Conservation (phyloP, 2,113 vertebrate species). For the Machaerirhynchus nigripectus region DNA sequence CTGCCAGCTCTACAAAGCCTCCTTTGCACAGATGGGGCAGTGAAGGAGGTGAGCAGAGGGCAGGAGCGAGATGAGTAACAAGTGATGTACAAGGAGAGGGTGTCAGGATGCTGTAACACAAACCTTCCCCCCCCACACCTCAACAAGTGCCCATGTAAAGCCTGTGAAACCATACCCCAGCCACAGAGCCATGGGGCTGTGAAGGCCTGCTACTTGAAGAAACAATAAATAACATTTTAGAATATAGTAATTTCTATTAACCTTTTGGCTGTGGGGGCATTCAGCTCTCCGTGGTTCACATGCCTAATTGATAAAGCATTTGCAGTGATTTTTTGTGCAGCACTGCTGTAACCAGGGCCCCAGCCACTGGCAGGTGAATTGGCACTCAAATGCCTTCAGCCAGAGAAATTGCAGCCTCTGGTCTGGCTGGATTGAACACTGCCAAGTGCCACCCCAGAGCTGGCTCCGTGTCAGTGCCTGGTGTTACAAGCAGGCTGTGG, state of each 20-base stretch:
- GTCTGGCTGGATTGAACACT: not conserved
- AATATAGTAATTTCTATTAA: not conserved
- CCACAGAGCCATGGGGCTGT: not conserved
- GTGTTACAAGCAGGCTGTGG: not conserved
- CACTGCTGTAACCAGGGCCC: not conserved
- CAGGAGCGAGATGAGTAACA: not conserved
- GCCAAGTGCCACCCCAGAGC: not conserved
- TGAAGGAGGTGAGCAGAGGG: constrained; percentile 19
- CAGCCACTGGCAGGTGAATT: not conserved
- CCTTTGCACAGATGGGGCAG: constrained; percentile 54
- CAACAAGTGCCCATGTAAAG: constrained; percentile 38
- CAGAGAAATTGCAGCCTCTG: not conserved
- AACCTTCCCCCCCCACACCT: constrained; percentile 23
- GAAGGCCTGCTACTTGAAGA: constrained; percentile 2
- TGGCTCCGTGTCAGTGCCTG: not conserved
- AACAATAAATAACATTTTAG: constrained; percentile 30
- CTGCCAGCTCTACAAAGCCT: constrained; percentile 53
- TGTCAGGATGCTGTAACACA: constrained; percentile 28
- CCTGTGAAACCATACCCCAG: constrained; percentile 42
- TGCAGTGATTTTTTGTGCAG: not conserved
- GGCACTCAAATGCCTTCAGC: not conserved
- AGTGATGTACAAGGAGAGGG: constrained; percentile 24
- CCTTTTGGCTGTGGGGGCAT: not conserved
- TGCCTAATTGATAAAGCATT: not conserved
- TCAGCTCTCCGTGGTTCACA: not conserved